These are phyloP conservation scores for Linepithema humile DNA, from an alignment of 1,140 invertebrate genomes.

Conservation along the genomic window DNA sequence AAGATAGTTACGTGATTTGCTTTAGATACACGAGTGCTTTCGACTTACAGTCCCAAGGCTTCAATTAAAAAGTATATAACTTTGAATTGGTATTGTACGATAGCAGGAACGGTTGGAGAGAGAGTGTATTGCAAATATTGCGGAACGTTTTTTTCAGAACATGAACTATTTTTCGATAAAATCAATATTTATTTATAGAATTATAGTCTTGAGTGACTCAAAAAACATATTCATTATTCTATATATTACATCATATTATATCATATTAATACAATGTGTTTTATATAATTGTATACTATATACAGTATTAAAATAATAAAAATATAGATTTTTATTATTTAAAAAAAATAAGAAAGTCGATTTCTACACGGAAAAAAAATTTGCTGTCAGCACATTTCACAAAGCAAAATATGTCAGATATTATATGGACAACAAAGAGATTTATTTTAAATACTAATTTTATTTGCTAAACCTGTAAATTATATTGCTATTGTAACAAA, in stretches of 20 bases:
- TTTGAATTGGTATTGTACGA: not conserved
- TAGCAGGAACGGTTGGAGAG: not conserved
- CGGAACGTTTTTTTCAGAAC: not conserved
- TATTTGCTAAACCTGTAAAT: too few species aligned
- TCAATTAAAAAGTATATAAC: slow-evolving; percentile 17
- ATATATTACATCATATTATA: not conserved
- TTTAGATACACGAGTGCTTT: not conserved
- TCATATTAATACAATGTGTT: too few species aligned
- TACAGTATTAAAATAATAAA: not conserved
- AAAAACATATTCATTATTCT: not conserved
- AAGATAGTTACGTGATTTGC: slow-evolving; percentile 33
- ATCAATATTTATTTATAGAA: not conserved
- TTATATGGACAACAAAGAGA: too few species aligned
- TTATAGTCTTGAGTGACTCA: not conserved
- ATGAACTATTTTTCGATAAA: not conserved
- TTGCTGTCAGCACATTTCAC: too few species aligned
- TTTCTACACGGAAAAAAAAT: too few species aligned
- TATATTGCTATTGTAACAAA: too few species aligned
- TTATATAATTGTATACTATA: too few species aligned
- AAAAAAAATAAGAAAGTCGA: too few species aligned
- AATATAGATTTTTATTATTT: too few species aligned
- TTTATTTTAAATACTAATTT: too few species aligned
- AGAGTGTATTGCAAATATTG: not conserved
- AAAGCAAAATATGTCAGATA: too few species aligned
- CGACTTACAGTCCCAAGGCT: not conserved